Conservation (phyloP, 2,113 vertebrate genomes). For the Neoarius graeffei region DNA sequence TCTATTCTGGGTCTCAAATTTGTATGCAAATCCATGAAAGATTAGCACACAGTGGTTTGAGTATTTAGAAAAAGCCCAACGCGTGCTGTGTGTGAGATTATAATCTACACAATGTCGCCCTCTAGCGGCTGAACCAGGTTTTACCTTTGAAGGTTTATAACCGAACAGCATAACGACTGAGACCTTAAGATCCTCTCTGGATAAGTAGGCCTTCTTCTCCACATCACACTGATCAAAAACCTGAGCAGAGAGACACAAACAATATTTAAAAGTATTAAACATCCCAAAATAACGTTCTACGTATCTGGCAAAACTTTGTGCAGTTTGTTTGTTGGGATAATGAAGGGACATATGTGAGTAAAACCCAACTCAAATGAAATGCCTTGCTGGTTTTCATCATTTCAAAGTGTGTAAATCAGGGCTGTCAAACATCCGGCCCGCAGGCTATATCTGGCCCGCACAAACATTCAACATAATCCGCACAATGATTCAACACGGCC, state of each 20-base stretch:
- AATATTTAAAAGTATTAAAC: not conserved
- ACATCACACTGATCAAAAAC: constrained; percentile 68
- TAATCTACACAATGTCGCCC: constrained; percentile 33
- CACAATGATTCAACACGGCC: no score
- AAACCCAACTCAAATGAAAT: not conserved
- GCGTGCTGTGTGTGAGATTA: not conserved
- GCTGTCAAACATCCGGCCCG: no score
- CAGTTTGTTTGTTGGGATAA: not conserved
- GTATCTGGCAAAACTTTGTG: not conserved
- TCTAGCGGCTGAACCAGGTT: not conserved
- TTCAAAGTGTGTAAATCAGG: no score
- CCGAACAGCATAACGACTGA: constrained; percentile 72
- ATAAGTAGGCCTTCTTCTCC: constrained; percentile 70
- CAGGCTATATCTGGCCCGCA: no score
- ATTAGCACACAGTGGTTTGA: not conserved
- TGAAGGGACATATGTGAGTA: not conserved
- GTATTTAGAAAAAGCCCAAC: not conserved
- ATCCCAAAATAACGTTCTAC: not conserved
- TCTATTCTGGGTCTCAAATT: not conserved
- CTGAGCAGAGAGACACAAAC: constrained; percentile 41
- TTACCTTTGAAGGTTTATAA: constrained; percentile 75
- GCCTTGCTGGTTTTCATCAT: not conserved
- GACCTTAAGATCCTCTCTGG: constrained; percentile 74
- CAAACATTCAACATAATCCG: no score
- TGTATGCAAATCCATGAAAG: not conserved